Evolutionary conservation across 2,113 vertebrate species (phyloP).

Genomic region (Myocastor coypus): DNA sequence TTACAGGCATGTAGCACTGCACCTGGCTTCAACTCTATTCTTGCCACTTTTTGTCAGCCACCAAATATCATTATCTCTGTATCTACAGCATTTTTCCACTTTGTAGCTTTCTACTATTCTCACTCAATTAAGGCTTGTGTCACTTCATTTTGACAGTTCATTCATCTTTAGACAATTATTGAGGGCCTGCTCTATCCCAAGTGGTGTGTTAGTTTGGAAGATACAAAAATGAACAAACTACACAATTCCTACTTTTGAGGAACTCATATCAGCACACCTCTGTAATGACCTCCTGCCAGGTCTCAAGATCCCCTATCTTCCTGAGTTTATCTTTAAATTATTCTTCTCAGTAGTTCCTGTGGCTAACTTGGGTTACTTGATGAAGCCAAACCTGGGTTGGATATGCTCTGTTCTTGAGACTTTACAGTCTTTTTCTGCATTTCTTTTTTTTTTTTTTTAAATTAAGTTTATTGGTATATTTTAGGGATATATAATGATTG

Average conservation of each 20-base stretch:
- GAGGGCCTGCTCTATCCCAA: neutral
- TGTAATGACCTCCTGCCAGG: neutral
- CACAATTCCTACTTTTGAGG: neutral
- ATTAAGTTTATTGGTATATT: neutral
- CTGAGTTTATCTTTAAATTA: slow-evolving; percentile 5
- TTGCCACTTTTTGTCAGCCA: slow-evolving; percentile 47
- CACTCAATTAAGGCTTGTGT: slow-evolving; percentile 35
- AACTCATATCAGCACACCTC: neutral
- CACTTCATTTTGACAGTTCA: slow-evolving; percentile 28
- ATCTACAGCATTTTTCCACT: slow-evolving; percentile 52
- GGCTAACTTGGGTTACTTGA: slow-evolving; percentile 8
- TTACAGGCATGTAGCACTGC: no score
- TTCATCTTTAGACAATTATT: slow-evolving; percentile 25
- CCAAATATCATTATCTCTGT: slow-evolving; percentile 46
- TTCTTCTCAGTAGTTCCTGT: slow-evolving; percentile 6
- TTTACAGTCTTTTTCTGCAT: neutral
- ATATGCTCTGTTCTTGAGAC: neutral
- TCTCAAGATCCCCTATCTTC: neutral
- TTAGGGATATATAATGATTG: neutral
- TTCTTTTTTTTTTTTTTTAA: neutral
- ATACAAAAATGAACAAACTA: slow-evolving; percentile 37
- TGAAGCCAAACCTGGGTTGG: neutral
- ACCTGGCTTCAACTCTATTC: neutral
- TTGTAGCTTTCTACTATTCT: slow-evolving; percentile 26
- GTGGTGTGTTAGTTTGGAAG: neutral